Evolutionary conservation across 2,113 vertebrate genomes (phyloP).

Genomic region (Forbesichthys papilliferus): DNA sequence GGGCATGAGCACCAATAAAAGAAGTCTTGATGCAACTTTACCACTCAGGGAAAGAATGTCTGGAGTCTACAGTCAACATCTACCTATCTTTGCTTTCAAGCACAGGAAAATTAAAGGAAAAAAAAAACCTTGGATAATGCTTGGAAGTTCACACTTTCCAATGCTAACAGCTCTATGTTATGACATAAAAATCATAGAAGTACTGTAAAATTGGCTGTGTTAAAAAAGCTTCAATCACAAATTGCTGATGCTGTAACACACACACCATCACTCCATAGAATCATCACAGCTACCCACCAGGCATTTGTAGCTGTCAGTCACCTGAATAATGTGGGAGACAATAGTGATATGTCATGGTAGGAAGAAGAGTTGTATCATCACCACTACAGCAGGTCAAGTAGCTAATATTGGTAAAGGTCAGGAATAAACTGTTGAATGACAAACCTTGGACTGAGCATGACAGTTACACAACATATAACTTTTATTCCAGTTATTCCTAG

Average conservation of each 20-base stretch:
- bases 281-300: conserved; percentile 58
- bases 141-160: conserved; percentile 33
- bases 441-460: too few species aligned
- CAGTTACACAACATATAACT: too few species aligned
- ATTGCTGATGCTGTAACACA: conserved; percentile 67
- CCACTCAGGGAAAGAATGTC: too few species aligned
- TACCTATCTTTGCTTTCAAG: too few species aligned
- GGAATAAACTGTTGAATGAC: conserved; percentile 28
- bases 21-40: too few species aligned
- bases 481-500: too few species aligned
- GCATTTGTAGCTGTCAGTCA: conserved; percentile 71
- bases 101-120: background rate
- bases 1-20: too few species aligned
- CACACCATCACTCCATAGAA: conserved; percentile 55
- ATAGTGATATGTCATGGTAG: conserved; percentile 67
- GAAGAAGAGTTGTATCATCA: conserved; percentile 64
- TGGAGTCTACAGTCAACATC: too few species aligned
- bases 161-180: conserved; percentile 2
- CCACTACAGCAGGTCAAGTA: conserved; percentile 57
- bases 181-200: conserved; percentile 15
- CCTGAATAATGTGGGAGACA: conserved; percentile 65
- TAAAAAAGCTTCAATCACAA: conserved; percentile 48
- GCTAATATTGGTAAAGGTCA: conserved; percentile 64
- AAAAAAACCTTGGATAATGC: conserved; percentile 22
- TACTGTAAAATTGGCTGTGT: conserved; percentile 21